These are phyloP conservation scores for Agrotis clavis DNA, from an alignment of 2,888 invertebrate genomes.

Conservation along the genomic window DNA sequence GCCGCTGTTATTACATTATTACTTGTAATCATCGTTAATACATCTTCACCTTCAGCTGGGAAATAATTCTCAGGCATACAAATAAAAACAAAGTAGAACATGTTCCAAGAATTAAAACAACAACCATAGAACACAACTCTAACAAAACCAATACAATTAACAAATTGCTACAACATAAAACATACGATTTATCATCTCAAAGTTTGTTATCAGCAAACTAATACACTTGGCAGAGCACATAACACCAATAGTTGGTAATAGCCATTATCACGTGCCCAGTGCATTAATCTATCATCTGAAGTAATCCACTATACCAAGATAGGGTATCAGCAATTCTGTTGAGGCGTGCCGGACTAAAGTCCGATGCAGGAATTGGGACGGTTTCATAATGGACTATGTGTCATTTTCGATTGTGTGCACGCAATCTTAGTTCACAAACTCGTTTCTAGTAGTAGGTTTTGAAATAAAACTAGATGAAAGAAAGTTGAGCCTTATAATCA, in stretches of 20 bases:
- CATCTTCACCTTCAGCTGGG: no score
- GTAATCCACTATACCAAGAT: slow-evolving; percentile 71
- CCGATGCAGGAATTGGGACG: slow-evolving; percentile 57
- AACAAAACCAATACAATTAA: slow-evolving; percentile 9
- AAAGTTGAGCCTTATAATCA: not conserved
- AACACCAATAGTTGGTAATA: slow-evolving; percentile 62
- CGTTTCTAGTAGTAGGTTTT: not conserved
- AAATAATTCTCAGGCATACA: no score
- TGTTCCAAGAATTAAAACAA: not conserved
- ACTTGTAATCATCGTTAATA: no score
- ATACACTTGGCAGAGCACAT: slow-evolving; percentile 57
- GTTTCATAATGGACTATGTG: slow-evolving; percentile 60
- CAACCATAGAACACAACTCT: not conserved
- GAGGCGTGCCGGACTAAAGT: slow-evolving; percentile 63
- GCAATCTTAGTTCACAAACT: slow-evolving; percentile 47
- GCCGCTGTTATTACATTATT: no score
- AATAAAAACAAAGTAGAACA: not conserved
- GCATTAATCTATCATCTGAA: slow-evolving; percentile 69
- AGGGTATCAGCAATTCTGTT: slow-evolving; percentile 75
- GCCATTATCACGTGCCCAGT: slow-evolving; percentile 70
- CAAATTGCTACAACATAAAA: slow-evolving; percentile 23
- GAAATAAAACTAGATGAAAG: not conserved
- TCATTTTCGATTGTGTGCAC: slow-evolving; percentile 62
- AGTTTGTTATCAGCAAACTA: slow-evolving; percentile 56
- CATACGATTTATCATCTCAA: slow-evolving; percentile 34